Base-by-base conservation (phyloP, 2,888 invertebrate genomes). In the Hyposoter didymator region DNA sequence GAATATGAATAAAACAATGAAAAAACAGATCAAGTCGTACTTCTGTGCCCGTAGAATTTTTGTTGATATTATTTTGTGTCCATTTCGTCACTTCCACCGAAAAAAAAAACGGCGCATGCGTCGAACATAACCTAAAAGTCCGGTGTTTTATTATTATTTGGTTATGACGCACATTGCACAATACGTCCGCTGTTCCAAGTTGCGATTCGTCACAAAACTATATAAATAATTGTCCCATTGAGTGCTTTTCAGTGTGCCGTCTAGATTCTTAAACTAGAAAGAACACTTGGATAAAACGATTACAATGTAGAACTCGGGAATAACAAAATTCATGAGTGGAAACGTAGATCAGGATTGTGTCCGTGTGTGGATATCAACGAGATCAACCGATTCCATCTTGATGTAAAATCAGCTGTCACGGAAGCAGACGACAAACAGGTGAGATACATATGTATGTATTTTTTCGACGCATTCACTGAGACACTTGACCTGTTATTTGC, bases 391-490 rank as follows among this genome's bases (percentile, higher is more conserved):
- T 84, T 84, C 88, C 87, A 88, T 88, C 88, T 88, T 87, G 87
- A 88, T 88, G 89, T 89, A 62, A n/a, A n/a, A 70, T 79, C 90
- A 91, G 90, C 91, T 91, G 91, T 91, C 90, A 90, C 85, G 64
- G 90, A 72, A 91, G 91, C 91, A 91, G 91, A 91, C 91, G 91
- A 91, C 90, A 89, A 84, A 82, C 90, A 91, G 90, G 91, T 91
- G 87, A 82, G 78, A 69, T 28, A 76, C 14, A 66, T 22, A 45
- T 69, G 7, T 45, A 22, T 32, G 6, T 17, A 6, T 45, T 14
- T 45, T 45, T 45, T 43, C 6, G 7, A 45, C 39, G 8, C 14
- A 14, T 45, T 28, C 14, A 6, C 43, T 39, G 39, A 10, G 43
- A 43, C 45, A 69, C n/a, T 45, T 19, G 59, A 47, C 10, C 17